Evolutionary conservation across 2,113 vertebrate genomes (phyloP).

Genomic region (Corythornis vintsioides): DNA sequence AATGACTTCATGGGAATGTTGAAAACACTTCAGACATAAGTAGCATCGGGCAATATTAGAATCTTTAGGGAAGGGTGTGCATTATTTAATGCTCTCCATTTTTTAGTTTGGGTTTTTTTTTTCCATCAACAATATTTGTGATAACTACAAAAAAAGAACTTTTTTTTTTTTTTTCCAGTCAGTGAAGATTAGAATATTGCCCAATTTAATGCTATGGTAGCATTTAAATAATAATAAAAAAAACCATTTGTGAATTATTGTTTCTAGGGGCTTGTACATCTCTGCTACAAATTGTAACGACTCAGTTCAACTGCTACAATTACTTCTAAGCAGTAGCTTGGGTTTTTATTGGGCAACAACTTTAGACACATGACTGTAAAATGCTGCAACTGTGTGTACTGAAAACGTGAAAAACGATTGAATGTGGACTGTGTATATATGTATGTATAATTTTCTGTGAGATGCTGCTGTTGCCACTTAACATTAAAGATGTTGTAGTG

Average conservation of each 20-base stretch:
- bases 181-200: constrained; percentile 79
- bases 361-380: constrained; percentile 85
- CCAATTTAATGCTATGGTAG: constrained; percentile 75
- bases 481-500: constrained; percentile 83
- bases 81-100: constrained; percentile 74
- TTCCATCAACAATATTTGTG: constrained; percentile 68
- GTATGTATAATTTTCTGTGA: constrained; percentile 86
- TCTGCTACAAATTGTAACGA: constrained; percentile 80
- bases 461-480: constrained; percentile 87
- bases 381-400: constrained; percentile 87
- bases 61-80: constrained; percentile 67
- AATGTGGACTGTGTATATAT: constrained; percentile 92
- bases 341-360: constrained; percentile 81
- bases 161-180: constrained; percentile 28
- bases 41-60: constrained; percentile 81
- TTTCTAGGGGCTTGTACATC: constrained; percentile 83
- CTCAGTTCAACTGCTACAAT: constrained; percentile 76
- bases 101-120: constrained; percentile 58
- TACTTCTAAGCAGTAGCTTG: constrained; percentile 76
- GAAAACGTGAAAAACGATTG: constrained; percentile 88
- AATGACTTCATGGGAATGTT: constrained; percentile 55
- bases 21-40: constrained; percentile 72
- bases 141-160: constrained; percentile 43
- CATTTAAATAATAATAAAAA: constrained; percentile 61
- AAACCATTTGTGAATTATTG: constrained; percentile 75